These are phyloP conservation scores for Mastomys coucha DNA, from an alignment of 2,113 vertebrate genomes.

Conservation along the genomic window DNA sequence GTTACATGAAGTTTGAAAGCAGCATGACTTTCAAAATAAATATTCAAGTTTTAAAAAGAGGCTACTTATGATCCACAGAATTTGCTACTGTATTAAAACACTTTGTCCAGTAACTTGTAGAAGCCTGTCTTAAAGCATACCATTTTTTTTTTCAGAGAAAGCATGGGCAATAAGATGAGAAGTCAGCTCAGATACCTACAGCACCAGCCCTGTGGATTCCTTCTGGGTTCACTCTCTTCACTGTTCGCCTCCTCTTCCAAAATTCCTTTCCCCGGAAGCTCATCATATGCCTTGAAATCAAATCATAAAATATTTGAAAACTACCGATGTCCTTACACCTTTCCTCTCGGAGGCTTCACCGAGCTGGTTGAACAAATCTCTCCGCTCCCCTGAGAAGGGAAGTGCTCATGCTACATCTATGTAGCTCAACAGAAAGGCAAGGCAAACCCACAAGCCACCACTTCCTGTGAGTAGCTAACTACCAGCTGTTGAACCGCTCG, in stretches of 20 bases:
- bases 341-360: conserved; percentile 75
- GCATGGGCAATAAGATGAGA: conserved; percentile 24
- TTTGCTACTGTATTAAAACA: background rate
- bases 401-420: conserved; percentile 83
- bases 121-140: background rate
- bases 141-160: background rate
- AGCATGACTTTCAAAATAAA: background rate
- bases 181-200: conserved; percentile 90
- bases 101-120: background rate
- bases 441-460: conserved; percentile 85
- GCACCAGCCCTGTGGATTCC: conserved; percentile 91
- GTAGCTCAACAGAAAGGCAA: conserved; percentile 86
- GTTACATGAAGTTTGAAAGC: background rate
- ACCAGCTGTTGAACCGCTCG: conserved; percentile 68
- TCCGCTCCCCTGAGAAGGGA: conserved; percentile 79
- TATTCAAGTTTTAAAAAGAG: background rate
- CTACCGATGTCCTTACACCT: conserved; percentile 54
- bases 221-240: conserved; percentile 88
- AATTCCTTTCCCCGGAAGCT: conserved; percentile 94
- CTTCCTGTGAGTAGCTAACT: conserved; percentile 85
- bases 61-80: background rate
- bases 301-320: conserved; percentile 73
- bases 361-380: conserved; percentile 75
- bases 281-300: conserved; percentile 86
- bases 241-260: conserved; percentile 90